phyloP scores from a whole-genome alignment of 2,113 vertebrate genomes.

The Seriola dumerili region DNA sequence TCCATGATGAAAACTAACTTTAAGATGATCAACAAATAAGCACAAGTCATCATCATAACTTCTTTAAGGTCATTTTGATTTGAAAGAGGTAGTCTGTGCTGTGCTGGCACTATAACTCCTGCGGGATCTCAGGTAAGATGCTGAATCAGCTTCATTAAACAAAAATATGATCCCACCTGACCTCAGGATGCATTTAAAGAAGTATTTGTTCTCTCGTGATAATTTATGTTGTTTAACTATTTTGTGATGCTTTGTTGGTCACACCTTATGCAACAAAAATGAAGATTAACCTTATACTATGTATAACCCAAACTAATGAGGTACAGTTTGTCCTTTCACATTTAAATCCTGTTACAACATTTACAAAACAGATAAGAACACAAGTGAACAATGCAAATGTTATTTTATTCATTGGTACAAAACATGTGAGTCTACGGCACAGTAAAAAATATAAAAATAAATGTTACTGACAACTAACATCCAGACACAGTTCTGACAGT shows the following conservation, averaged over 20 bases:
- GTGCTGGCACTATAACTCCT: background rate
- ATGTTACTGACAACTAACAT: conserved; percentile 38
- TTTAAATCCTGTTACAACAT: background rate
- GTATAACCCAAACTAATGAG: background rate
- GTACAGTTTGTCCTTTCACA: background rate
- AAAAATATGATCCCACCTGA: background rate
- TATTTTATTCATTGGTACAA: conserved; percentile 52
- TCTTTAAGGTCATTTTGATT: background rate
- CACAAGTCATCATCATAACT: too few relatives aligned
- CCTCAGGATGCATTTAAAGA: background rate
- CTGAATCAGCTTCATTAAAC: background rate
- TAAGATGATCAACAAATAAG: background rate
- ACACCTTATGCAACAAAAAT: background rate
- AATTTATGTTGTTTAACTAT: background rate
- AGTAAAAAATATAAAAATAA: conserved; percentile 59
- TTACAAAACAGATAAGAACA: background rate
- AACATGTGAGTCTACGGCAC: conserved; percentile 15
- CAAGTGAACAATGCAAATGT: background rate
- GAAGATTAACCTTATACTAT: background rate
- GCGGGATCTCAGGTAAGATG: background rate
- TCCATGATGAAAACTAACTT: background rate
- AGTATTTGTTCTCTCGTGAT: background rate
- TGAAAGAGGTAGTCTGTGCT: background rate
- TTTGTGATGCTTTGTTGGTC: background rate
- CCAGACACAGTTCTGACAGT: conserved; percentile 10